phyloP scores from a whole-genome alignment of 1,140 invertebrate species.

The Lepidurus apus region DNA sequence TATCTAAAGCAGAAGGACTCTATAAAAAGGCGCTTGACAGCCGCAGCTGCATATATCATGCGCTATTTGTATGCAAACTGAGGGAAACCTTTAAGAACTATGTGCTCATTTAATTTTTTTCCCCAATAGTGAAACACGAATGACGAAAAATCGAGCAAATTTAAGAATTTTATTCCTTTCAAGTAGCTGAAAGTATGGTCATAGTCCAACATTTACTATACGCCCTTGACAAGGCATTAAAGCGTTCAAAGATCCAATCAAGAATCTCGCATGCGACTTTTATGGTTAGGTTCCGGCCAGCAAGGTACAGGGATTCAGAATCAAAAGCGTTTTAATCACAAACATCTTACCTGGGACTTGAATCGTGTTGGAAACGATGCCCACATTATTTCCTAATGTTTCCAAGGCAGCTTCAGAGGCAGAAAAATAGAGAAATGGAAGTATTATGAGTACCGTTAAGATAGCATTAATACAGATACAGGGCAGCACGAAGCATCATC shows the following conservation, averaged over 20 bases:
- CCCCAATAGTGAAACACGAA: no score
- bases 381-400: constrained; percentile 13
- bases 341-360: constrained; percentile 21
- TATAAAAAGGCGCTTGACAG: background rate
- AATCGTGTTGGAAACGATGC: constrained; percentile 21
- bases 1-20: background rate
- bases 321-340: background rate
- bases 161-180: no score
- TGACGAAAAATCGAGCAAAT: no score
- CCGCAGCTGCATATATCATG: background rate
- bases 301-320: background rate
- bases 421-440: constrained; percentile 20
- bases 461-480: constrained; percentile 12
- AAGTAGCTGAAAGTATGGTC: no score
- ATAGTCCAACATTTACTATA: no score
- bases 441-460: constrained; percentile 8
- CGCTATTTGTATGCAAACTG: background rate
- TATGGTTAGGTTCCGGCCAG: background rate
- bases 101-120: no score
- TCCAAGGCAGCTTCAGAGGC: constrained; percentile 16
- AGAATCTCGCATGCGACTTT: background rate
- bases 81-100: background rate
- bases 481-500: background rate
- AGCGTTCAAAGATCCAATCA: background rate
- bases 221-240: no score